Conservation (phyloP, 2,797 vertebrate species). For the Micropoecilia bifurca region DNA sequence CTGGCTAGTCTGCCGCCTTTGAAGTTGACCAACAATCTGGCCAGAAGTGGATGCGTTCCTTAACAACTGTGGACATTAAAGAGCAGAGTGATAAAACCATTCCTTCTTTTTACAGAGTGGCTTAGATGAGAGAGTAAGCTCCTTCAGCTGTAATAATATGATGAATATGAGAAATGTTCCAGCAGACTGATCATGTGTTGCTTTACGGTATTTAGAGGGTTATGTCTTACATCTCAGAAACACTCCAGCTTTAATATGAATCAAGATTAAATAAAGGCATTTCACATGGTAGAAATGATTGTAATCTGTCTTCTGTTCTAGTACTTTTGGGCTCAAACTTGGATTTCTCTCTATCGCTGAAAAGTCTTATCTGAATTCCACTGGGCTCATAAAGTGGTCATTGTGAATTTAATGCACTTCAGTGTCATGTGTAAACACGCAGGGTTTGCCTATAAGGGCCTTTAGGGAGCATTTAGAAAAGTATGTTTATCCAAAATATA, state of each 20-base stretch:
- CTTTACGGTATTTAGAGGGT: constrained; percentile 1
- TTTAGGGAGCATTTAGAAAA: background rate
- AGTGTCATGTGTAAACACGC: background rate
- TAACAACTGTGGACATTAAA: constrained; percentile 52
- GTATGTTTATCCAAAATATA: background rate
- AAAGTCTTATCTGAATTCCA: background rate
- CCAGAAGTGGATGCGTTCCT: constrained; percentile 38
- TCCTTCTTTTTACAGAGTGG: constrained; percentile 52
- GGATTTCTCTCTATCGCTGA: background rate
- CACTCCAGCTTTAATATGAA: background rate
- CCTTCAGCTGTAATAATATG: constrained; percentile 46
- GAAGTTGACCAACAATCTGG: constrained; percentile 53
- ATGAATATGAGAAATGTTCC: constrained; percentile 46
- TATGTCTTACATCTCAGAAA: background rate
- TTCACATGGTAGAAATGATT: background rate
- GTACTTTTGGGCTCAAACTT: background rate
- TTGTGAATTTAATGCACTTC: background rate
- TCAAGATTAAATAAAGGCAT: background rate
- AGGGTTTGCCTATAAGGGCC: background rate
- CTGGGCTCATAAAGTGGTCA: background rate
- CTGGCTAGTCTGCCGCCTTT: constrained; percentile 41
- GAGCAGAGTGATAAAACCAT: constrained; percentile 46
- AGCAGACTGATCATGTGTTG: constrained; percentile 37
- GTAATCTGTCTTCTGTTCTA: background rate
- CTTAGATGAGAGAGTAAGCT: constrained; percentile 51